phyloP scores from a whole-genome alignment of 2,888 invertebrate species.

The Rugalucina vietnamica region DNA sequence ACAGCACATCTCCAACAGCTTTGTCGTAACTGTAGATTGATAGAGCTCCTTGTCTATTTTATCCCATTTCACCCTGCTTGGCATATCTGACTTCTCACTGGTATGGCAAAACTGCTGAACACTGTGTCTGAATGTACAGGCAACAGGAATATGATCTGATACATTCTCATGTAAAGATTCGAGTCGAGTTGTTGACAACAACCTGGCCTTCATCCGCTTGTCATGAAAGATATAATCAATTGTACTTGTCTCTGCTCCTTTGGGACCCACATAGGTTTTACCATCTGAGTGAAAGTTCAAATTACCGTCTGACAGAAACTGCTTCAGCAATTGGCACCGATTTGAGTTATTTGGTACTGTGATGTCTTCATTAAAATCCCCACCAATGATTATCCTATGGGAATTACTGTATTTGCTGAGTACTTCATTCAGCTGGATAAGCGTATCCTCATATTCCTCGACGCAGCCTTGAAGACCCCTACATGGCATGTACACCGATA shows the following conservation, averaged over 20 bases:
- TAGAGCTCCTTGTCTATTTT: no score
- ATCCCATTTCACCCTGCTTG: no score
- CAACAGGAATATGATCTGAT: background rate
- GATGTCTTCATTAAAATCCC: background rate
- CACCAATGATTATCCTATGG: background rate
- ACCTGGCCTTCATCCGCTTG: background rate
- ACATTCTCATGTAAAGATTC: background rate
- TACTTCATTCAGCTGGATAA: background rate
- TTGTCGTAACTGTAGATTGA: no score
- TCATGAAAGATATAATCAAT: background rate
- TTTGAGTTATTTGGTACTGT: no score
- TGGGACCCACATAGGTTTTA: background rate
- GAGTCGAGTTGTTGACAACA: background rate
- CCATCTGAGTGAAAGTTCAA: background rate
- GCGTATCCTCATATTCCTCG: no score
- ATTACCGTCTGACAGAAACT: background rate
- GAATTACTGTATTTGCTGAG: background rate
- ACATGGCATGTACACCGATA: slow-evolving; percentile 12
- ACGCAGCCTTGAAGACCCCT: slow-evolving; percentile 1
- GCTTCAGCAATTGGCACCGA: background rate
- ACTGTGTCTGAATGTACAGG: background rate
- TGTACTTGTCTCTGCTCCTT: background rate
- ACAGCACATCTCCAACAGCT: no score
- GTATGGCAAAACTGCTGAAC: no score
- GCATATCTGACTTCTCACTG: no score